A percentile compares a stretch with the other conserved stretches of the same genome.
phyloP scores from a whole-genome alignment of 2,113 vertebrate genomes.

The Amblyornis subalaris region DNA sequence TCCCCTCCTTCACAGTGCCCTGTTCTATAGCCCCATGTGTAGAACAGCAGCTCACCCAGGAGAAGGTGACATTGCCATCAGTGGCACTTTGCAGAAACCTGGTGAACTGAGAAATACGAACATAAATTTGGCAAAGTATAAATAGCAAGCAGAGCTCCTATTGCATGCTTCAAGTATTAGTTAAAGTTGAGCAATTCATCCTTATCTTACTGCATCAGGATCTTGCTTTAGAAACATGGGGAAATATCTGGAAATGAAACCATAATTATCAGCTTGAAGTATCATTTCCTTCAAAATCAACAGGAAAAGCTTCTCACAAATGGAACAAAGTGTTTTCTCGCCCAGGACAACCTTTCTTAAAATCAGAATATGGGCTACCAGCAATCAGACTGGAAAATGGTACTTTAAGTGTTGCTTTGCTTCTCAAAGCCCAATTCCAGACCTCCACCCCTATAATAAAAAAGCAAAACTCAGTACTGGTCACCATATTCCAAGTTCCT shows the following conservation, averaged over 20 bases:
- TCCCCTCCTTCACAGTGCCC: background rate
- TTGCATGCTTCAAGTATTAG: background rate
- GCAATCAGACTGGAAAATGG: background rate
- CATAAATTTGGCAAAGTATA: background rate
- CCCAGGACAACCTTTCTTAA: background rate
- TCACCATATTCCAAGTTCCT: background rate
- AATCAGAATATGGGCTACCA: background rate
- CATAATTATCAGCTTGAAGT: background rate
- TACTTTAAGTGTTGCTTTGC: background rate
- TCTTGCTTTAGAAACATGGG: background rate
- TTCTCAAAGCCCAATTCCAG: background rate
- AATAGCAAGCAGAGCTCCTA: background rate
- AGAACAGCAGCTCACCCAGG: background rate
- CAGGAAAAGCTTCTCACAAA: background rate
- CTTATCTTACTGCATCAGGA: background rate
- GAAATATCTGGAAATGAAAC: background rate
- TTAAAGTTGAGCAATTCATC: background rate
- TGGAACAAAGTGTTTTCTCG: background rate
- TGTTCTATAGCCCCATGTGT: rapidly evolving
- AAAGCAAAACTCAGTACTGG: background rate
- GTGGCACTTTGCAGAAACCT: background rate
- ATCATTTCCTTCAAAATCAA: background rate
- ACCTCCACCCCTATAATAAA: background rate
- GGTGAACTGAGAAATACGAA: background rate
- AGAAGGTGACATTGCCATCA: background rate